Conservation (phyloP, 2,113 vertebrate species). For the Siphamia tubifer region DNA sequence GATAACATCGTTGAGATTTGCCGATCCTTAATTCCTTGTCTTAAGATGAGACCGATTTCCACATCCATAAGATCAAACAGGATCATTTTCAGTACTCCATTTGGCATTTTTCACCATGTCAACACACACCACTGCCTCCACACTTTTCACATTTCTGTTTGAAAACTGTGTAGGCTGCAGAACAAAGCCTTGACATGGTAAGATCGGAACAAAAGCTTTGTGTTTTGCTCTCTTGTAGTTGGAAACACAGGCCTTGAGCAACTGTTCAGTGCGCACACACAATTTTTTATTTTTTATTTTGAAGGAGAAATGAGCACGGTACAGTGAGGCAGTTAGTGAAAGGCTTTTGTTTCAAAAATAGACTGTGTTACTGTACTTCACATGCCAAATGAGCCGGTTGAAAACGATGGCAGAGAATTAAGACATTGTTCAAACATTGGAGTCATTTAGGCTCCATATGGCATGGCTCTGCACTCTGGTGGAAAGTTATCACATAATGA, state of each 20-base stretch:
- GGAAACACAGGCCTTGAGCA: constrained; percentile 32
- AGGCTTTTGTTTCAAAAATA: constrained; percentile 70
- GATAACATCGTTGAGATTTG: too few species aligned
- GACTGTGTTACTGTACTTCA: constrained; percentile 29
- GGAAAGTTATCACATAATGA: constrained; percentile 23
- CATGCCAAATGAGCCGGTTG: constrained; percentile 53
- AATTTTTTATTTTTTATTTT: background rate
- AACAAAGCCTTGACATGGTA: constrained; percentile 49
- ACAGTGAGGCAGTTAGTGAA: constrained; percentile 54
- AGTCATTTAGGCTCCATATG: constrained; percentile 33
- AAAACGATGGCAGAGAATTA: constrained; percentile 40
- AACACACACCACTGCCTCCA: constrained; percentile 22
- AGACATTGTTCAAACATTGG: constrained; percentile 39
- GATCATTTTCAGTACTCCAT: constrained; percentile 11
- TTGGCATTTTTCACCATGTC: constrained; percentile 26
- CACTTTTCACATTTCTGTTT: constrained; percentile 32
- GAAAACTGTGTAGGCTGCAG: constrained; percentile 41
- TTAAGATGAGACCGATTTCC: too few species aligned
- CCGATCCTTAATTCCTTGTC: too few species aligned
- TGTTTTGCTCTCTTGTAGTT: constrained; percentile 26
- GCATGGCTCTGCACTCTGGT: background rate
- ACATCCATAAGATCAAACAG: constrained; percentile 19
- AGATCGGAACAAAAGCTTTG: constrained; percentile 56
- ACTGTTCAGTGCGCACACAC: constrained; percentile 29
- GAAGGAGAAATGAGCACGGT: constrained; percentile 47